Evolutionary conservation across 53 echinoderm and acorn worm genomes (phyloP).

Genomic region (Echinarachnius parma): DNA sequence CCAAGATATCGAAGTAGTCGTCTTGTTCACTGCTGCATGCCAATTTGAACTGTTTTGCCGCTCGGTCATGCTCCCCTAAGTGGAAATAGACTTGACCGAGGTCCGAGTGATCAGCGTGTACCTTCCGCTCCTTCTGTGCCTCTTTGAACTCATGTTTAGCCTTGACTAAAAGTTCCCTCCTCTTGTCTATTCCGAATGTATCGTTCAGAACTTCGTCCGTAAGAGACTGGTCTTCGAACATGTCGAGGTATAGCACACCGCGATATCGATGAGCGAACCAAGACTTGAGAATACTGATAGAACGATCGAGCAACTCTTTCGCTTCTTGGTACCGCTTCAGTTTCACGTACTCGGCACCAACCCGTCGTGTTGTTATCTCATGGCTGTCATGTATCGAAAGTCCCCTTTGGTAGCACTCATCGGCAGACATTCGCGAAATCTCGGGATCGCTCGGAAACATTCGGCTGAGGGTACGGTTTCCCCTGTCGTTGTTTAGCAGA

Average conservation of each 20-base stretch:
- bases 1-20: slow-evolving; percentile 72
- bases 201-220: background rate
- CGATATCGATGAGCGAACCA: slow-evolving; percentile 67
- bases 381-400: slow-evolving; percentile 45
- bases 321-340: slow-evolving; percentile 57
- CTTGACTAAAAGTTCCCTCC: slow-evolving; percentile 35
- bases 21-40: slow-evolving; percentile 62
- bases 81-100: slow-evolving; percentile 65
- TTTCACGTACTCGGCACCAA: slow-evolving; percentile 78
- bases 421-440: slow-evolving; percentile 36
- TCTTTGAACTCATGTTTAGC: slow-evolving; percentile 54
- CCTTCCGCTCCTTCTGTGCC: slow-evolving; percentile 49
- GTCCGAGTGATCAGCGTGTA: slow-evolving; percentile 86
- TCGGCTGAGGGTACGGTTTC: slow-evolving; percentile 25
- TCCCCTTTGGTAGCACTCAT: slow-evolving; percentile 56
- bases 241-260: slow-evolving; percentile 58
- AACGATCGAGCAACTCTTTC: slow-evolving; percentile 50
- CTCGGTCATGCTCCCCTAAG: slow-evolving; percentile 39
- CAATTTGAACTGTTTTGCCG: slow-evolving; percentile 51
- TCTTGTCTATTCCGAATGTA: background rate
- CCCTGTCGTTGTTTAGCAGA: slow-evolving; percentile 61
- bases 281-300: slow-evolving; percentile 37
- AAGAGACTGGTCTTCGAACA: slow-evolving; percentile 51
- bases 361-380: slow-evolving; percentile 60
- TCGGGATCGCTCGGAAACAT: slow-evolving; percentile 43